A percentile compares a stretch with the other conserved stretches of the same genome.
Evolutionary conservation across 2,888 invertebrate genomes (phyloP).

Genomic region (Coelopa pilipes): DNA sequence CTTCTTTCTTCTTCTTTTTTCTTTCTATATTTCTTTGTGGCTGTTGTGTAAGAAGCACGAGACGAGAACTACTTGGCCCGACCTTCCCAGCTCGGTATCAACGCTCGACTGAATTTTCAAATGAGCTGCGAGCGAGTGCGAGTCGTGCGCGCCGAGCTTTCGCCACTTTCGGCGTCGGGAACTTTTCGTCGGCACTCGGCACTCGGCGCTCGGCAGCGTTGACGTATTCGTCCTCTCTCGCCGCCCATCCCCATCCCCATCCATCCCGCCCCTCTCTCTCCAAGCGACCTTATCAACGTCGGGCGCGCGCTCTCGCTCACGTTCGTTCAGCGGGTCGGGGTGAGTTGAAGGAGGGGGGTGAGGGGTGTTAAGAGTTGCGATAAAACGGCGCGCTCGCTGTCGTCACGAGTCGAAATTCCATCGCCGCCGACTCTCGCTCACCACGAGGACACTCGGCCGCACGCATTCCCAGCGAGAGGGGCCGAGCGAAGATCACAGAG

Average conservation of each 20-base stretch:
- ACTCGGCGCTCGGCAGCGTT: slow-evolving; percentile 9
- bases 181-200: slow-evolving; percentile 17
- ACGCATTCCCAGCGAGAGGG: not conserved
- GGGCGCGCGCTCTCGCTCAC: not conserved
- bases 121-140: slow-evolving; percentile 57
- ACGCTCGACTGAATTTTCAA: slow-evolving; percentile 66
- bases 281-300: too few species aligned
- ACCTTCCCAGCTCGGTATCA: slow-evolving; percentile 66
- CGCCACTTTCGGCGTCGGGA: slow-evolving; percentile 30
- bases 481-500: not conserved
- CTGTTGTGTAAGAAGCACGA: slow-evolving; percentile 62
- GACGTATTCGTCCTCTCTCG: slow-evolving; percentile 13
- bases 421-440: slow-evolving; percentile 10
- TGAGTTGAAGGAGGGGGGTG: not conserved
- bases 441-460: not conserved
- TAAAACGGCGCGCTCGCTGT: not conserved
- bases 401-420: slow-evolving; percentile 36
- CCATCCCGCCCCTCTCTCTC: not conserved
- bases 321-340: not conserved
- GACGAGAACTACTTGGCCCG: slow-evolving; percentile 61
- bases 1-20: too few species aligned
- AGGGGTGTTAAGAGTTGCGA: slow-evolving; percentile 14
- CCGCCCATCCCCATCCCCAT: too few species aligned
- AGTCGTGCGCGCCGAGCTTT: slow-evolving; percentile 24
- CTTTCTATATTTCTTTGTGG: too few species aligned